Evolutionary conservation across 2,113 vertebrate genomes (phyloP), one percentile per base, ranked within the genome.

Genomic region (Upupa epops): DNA sequence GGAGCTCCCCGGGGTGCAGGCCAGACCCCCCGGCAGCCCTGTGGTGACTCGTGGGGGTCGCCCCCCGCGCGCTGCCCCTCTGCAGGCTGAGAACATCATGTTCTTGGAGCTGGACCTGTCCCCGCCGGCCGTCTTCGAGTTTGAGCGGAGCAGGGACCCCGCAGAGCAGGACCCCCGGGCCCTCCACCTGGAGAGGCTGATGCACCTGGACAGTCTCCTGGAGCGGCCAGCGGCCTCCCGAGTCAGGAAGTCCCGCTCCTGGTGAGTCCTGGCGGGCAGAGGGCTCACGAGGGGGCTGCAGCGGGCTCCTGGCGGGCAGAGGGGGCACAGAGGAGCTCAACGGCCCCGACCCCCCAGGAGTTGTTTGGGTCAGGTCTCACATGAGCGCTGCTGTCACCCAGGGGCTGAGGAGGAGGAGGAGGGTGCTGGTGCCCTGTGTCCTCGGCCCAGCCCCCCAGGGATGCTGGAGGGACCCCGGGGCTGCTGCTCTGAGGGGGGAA

Each of bases 21-120:
- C 48, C 64, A 20, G n/a, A 58, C 19, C 56, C n/a, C 42, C 3
- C 1, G 0, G 52, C 48, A 37, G 93, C 92, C 5, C 0, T 4
- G 49, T 5, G 4, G 59, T 90, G 83, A 93, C 63, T 29, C 46
- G 59, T 2, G 2, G 0, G 22, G 26, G 9, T 9, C 31, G 20
- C 17, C 51, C 61, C 51, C 71, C n/a, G 72, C 17, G 6, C 70
- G 65, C 86, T 17, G 58, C 32, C 37, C 74, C 18, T 18, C 61
- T 40, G 19, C 82, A 99, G 99, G 99, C 98, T 60, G 99, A 99
- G 96, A 99, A 99, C 97, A 98, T 99, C 94, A 98, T 99, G 98
- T 98, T 99, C 89, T 91, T 99, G 97, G 99, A 99, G 96, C 95
- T 99, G 95, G 99, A 99, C 90, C 97, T 98, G 94, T 98, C 98